These are phyloP conservation scores for Cephus runcator DNA, from an alignment of 2,888 invertebrate genomes.

Conservation along the genomic window DNA sequence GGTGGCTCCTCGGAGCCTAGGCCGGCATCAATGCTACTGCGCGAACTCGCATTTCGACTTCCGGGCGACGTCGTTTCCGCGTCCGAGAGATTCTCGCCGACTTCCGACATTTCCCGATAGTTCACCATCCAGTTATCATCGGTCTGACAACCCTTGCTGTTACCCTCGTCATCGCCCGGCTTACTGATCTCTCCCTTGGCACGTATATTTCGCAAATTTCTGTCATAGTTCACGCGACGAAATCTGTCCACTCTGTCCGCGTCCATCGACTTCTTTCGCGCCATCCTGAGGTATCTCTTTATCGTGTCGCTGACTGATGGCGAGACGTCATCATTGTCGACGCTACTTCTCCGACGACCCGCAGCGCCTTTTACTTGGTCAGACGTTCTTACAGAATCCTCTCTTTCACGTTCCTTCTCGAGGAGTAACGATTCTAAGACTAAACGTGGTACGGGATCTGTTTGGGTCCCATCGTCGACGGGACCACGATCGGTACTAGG, in stretches of 20 bases:
- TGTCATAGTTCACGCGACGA: slow-evolving; percentile 88
- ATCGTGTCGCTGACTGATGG: slow-evolving; percentile 90
- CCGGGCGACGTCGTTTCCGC: slow-evolving; percentile 61
- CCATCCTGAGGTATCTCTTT: slow-evolving; percentile 87
- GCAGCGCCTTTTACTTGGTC: slow-evolving; percentile 57
- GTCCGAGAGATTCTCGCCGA: slow-evolving; percentile 49
- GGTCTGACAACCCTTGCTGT: slow-evolving; percentile 81
- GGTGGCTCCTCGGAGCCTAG: slow-evolving; percentile 62
- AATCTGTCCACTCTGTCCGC: slow-evolving; percentile 84
- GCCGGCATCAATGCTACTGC: slow-evolving; percentile 68
- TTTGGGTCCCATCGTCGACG: slow-evolving; percentile 72
- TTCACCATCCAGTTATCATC: slow-evolving; percentile 79
- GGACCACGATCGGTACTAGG: slow-evolving; percentile 70
- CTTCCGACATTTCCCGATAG: slow-evolving; percentile 67
- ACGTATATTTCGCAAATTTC: slow-evolving; percentile 84
- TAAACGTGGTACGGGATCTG: slow-evolving; percentile 71
- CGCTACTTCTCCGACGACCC: slow-evolving; percentile 77
- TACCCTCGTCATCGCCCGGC: slow-evolving; percentile 82
- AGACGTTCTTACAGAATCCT: slow-evolving; percentile 67
- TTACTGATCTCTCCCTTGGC: slow-evolving; percentile 80
- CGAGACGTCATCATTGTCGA: slow-evolving; percentile 86
- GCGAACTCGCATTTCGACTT: slow-evolving; percentile 68
- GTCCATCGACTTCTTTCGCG: slow-evolving; percentile 86
- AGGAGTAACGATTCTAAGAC: slow-evolving; percentile 67
- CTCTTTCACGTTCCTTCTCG: slow-evolving; percentile 64